These are phyloP conservation scores for Drosophila kohkoa DNA, from an alignment of 1,140 invertebrate genomes.

Conservation along the genomic window DNA sequence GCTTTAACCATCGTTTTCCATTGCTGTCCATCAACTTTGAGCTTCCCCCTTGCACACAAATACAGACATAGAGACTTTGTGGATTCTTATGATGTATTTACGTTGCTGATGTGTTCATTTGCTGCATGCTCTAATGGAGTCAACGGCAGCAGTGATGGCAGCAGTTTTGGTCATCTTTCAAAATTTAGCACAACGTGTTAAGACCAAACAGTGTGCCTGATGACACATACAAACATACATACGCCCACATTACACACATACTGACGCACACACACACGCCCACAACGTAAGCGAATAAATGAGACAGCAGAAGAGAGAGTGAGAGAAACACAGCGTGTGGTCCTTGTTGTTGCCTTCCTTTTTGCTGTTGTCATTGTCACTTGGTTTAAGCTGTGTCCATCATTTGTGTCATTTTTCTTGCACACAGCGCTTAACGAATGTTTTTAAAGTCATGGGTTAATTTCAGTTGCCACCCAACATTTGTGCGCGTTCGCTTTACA, in stretches of 20 bases:
- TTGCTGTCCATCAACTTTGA: slow-evolving; percentile 1
- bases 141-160: slow-evolving; percentile 57
- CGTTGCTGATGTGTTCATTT: slow-evolving; percentile 43
- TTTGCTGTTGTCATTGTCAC: slow-evolving; percentile 51
- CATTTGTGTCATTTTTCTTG: slow-evolving; percentile 54
- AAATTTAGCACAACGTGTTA: slow-evolving; percentile 65
- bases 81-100: slow-evolving; percentile 27
- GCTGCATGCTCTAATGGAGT: slow-evolving; percentile 40
- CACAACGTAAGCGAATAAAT: slow-evolving; percentile 20
- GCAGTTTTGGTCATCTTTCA: slow-evolving; percentile 75
- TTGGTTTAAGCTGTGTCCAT: slow-evolving; percentile 66
- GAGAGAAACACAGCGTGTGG: slow-evolving; percentile 58
- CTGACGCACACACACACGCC: slow-evolving; percentile 36
- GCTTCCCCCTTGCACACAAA: no score
- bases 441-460: slow-evolving; percentile 54
- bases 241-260: slow-evolving; percentile 23
- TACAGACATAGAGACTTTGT: background rate
- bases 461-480: slow-evolving; percentile 26
- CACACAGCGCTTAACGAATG: slow-evolving; percentile 55
- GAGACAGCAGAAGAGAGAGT: background rate
- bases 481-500: background rate
- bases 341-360: slow-evolving; percentile 42
- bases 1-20: slow-evolving; percentile 17
- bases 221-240: slow-evolving; percentile 50
- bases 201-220: slow-evolving; percentile 38